Conservation (phyloP, 2,888 invertebrate genomes). For the Ramazzottius varieornatus region DNA sequence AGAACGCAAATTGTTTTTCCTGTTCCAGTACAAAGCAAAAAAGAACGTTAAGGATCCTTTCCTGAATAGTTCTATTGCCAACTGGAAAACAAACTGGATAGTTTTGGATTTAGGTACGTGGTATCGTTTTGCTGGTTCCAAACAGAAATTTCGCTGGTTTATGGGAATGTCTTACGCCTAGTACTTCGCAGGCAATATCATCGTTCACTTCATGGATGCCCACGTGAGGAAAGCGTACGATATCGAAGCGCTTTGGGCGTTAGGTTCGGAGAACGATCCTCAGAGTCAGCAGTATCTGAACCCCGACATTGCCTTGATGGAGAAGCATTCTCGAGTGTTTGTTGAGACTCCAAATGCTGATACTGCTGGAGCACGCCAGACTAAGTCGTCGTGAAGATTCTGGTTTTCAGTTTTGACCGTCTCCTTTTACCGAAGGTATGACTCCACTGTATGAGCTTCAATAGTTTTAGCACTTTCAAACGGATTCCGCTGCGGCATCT, state of each 20-base stretch:
- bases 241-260: conserved; percentile 66
- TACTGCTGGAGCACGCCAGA: too few relatives aligned
- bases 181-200: conserved; percentile 50
- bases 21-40: not conserved
- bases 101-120: not conserved
- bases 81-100: not conserved
- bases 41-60: not conserved
- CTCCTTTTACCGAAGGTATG: too few relatives aligned
- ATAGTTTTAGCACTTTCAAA: too few relatives aligned
- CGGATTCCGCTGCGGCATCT: too few relatives aligned
- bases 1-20: not conserved
- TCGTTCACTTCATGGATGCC: conserved; percentile 54
- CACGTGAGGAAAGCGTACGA: conserved; percentile 45
- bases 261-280: conserved; percentile 48
- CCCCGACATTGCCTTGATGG: too few relatives aligned
- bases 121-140: not conserved
- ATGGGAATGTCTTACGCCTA: too few relatives aligned
- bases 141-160: not conserved
- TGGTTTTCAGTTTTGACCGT: too few relatives aligned
- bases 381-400: too few relatives aligned
- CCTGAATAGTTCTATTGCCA: not conserved
- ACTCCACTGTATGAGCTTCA: too few relatives aligned
- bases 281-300: too few relatives aligned
- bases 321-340: too few relatives aligned
- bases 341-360: too few relatives aligned